These are phyloP conservation scores for Hypanus sabinus DNA, from an alignment of 2,113 vertebrate genomes.

Conservation along the genomic window DNA sequence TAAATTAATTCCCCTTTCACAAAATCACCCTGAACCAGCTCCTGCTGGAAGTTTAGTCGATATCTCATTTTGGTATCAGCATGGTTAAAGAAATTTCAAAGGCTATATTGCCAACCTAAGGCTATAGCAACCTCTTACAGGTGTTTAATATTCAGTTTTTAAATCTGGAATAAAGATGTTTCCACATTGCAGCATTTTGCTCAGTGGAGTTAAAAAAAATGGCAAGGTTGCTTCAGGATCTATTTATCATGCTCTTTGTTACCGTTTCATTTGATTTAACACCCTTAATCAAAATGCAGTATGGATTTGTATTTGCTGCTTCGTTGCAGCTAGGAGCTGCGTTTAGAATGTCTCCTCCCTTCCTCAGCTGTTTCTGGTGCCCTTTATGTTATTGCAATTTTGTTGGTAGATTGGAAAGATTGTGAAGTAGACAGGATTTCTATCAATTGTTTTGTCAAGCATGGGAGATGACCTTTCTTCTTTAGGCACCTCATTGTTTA, in stretches of 20 bases:
- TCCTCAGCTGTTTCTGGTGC: background rate
- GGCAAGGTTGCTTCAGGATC: background rate
- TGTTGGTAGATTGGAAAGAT: background rate
- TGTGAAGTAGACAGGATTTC: background rate
- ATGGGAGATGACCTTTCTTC: background rate
- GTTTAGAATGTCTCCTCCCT: background rate
- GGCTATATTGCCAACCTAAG: background rate
- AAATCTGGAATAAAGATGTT: slow-evolving; percentile 20
- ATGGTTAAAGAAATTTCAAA: slow-evolving; percentile 8
- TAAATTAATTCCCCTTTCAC: slow-evolving; percentile 2
- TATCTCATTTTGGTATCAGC: background rate
- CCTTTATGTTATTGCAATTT: background rate
- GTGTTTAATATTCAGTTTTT: background rate
- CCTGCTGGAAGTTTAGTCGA: slow-evolving; percentile 1
- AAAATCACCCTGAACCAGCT: background rate
- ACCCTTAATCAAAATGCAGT: background rate
- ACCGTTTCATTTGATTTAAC: slow-evolving; percentile 11
- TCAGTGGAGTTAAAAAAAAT: background rate
- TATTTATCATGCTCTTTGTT: background rate
- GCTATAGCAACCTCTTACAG: background rate
- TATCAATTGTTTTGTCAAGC: background rate
- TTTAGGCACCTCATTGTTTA: background rate
- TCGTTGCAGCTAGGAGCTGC: background rate
- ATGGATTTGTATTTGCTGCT: slow-evolving; percentile 3
- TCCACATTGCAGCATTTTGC: background rate